Conservation (phyloP, 2,888 invertebrate species). For the Lepidocyrtoides sp. region DNA sequence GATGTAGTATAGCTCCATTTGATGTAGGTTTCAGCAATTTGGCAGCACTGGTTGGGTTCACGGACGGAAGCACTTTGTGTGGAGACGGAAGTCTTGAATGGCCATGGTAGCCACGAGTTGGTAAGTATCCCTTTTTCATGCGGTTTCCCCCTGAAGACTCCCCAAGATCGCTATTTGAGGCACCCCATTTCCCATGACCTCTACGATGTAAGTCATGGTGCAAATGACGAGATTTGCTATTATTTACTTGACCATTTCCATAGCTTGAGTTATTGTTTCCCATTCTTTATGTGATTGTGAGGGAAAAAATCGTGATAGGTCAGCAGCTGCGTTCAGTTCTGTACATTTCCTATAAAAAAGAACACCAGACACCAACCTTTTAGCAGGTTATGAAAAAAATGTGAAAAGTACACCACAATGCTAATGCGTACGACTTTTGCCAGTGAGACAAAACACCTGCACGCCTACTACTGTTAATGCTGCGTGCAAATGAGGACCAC, state of each 20-base stretch:
- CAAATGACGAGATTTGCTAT: constrained; percentile 63
- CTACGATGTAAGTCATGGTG: constrained; percentile 64
- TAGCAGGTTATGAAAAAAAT: constrained; percentile 5
- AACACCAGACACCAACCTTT: no score
- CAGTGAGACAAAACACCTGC: no score
- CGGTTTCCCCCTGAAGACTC: constrained; percentile 83
- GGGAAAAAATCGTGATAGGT: background rate
- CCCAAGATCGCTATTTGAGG: constrained; percentile 78
- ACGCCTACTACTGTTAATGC: no score
- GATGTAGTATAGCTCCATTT: constrained; percentile 94
- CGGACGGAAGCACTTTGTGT: constrained; percentile 84
- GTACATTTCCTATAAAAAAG: constrained; percentile 19
- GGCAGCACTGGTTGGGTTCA: constrained; percentile 86
- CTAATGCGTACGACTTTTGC: no score
- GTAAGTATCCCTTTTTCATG: constrained; percentile 84
- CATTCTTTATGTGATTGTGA: constrained; percentile 49
- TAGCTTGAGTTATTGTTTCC: constrained; percentile 73
- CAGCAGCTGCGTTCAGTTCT: constrained; percentile 25
- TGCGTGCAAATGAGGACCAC: no score
- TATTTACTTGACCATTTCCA: constrained; percentile 57
- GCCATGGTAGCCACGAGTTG: constrained; percentile 80
- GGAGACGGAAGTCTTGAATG: constrained; percentile 77
- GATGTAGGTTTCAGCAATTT: constrained; percentile 92
- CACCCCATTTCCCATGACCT: constrained; percentile 71
- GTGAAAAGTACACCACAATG: background rate